Base-by-base conservation (phyloP, 2,797 vertebrate genomes). In the Pteropus rufus region DNA sequence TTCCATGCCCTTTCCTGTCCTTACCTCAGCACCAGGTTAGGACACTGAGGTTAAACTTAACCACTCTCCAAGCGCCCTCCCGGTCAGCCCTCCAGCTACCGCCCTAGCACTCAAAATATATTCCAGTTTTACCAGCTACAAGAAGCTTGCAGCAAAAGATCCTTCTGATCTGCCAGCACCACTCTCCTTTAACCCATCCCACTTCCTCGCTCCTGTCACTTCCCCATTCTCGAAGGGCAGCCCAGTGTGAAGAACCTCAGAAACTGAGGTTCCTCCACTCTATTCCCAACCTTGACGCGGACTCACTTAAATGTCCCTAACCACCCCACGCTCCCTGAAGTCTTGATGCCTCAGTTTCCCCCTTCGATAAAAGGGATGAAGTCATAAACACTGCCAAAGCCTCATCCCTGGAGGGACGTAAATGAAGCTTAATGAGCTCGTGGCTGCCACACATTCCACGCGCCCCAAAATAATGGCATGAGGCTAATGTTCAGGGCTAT, bases 391-490 rank as follows among this genome's bases (percentile, higher is more conserved):
- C 65, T 21, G 83, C 80, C 83, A 49, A 73, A 58, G 86, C 95
- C 85, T 88, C 67, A 36, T 70, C 76, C 93, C 91, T 44, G 72
- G 79, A 95, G 94, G 88, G 91, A 87, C 89, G 84, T 94, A 73
- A 94, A 95, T 73, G 94, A 91, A 84, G 41, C 75, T 90, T 91
- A 93, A 94, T 39, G 84, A 94, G 84, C 84, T 93, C 0, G 18
- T 21, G 84, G 87, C 95, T 94, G 88, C 92, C 90, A 76, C 60
- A 89, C 93, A 96, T 95, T 96, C 95, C 96, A 95, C 4, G 34
- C 73, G 80, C 95, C 95, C 97, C 96, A 73, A 95, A 98, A 97
- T 94, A 94, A 97, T 97, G 96, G 90, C 97, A 80, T 0, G 0
- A 83, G 88, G 87, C 93, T 94, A 73, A 80, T 89, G 91, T 91